Evolutionary conservation across 1,140 invertebrate genomes (phyloP).

Genomic region (Drosophila orosa): DNA sequence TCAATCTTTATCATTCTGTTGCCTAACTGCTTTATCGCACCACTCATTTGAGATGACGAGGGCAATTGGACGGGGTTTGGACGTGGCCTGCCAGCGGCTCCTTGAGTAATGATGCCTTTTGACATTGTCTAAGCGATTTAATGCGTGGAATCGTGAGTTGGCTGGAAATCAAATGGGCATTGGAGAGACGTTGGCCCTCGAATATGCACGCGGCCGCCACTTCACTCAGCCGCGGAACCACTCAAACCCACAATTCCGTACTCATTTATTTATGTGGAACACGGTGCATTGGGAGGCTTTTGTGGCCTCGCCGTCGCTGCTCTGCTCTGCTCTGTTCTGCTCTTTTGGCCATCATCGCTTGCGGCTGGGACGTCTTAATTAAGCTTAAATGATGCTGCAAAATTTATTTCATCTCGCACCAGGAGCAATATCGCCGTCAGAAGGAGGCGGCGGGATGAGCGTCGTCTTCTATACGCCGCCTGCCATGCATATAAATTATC

Average conservation of each 20-base stretch:
- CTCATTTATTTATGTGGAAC: slow-evolving; percentile 77
- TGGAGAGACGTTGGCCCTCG: slow-evolving; percentile 43
- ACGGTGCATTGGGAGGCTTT: slow-evolving; percentile 66
- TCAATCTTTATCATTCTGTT: background rate
- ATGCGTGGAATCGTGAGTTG: slow-evolving; percentile 77
- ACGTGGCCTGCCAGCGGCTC: slow-evolving; percentile 38
- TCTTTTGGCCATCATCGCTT: slow-evolving; percentile 53
- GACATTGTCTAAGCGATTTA: slow-evolving; percentile 82
- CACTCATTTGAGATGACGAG: slow-evolving; percentile 55
- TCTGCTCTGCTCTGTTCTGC: background rate
- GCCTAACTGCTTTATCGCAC: slow-evolving; percentile 28
- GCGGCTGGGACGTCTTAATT: slow-evolving; percentile 76
- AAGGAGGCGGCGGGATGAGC: slow-evolving; percentile 35
- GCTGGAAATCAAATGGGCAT: slow-evolving; percentile 71
- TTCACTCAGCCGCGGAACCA: slow-evolving; percentile 40
- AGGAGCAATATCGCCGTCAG: slow-evolving; percentile 18
- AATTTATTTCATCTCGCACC: slow-evolving; percentile 82
- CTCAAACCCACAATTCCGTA: slow-evolving; percentile 59
- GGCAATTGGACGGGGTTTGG: slow-evolving; percentile 31
- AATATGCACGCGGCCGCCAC: slow-evolving; percentile 61
- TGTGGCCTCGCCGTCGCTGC: slow-evolving; percentile 43
- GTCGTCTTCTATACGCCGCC: slow-evolving; percentile 65
- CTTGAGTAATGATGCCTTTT: slow-evolving; percentile 78
- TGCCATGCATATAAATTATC: slow-evolving; percentile 80
- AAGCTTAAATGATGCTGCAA: slow-evolving; percentile 83